A percentile compares a stretch with the other conserved stretches of the same genome.
These are phyloP conservation scores for Caenorhabditis sp. DNA, from an alignment of 2,888 invertebrate species.

Conservation along the genomic window DNA sequence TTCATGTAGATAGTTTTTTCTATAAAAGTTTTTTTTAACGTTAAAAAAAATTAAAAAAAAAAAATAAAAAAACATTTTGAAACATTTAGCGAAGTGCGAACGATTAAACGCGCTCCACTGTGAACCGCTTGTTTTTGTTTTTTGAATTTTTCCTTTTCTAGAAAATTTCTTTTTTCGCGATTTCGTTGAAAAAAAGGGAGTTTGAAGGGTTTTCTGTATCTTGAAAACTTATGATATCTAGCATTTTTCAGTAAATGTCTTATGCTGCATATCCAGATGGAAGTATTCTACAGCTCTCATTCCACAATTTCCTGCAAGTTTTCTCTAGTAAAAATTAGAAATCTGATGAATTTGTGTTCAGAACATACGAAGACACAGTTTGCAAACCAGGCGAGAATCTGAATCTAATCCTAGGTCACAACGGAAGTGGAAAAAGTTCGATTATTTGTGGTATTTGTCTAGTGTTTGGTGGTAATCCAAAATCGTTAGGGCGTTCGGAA, in stretches of 20 bases:
- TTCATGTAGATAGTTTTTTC: too few species aligned
- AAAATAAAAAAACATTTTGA: too few species aligned
- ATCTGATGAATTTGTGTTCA: slow-evolving; percentile 11
- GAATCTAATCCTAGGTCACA: slow-evolving; percentile 64
- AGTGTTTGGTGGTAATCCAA: slow-evolving; percentile 62
- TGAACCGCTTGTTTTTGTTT: not conserved
- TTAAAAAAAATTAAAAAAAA: too few species aligned
- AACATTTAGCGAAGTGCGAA: not conserved
- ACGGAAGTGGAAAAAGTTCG: slow-evolving; percentile 66
- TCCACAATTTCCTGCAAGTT: slow-evolving; percentile 56
- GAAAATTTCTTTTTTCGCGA: not conserved
- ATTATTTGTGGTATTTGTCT: slow-evolving; percentile 68
- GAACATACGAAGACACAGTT: slow-evolving; percentile 58
- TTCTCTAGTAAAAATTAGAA: not conserved
- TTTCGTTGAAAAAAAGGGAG: not conserved
- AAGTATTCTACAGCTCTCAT: slow-evolving; percentile 49
- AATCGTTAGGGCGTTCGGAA: slow-evolving; percentile 60
- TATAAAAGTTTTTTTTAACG: too few species aligned
- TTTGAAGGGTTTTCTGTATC: not conserved
- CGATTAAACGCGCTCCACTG: not conserved
- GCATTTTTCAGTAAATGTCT: not conserved
- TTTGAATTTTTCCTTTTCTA: not conserved
- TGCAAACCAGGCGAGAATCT: slow-evolving; percentile 53
- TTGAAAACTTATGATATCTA: not conserved
- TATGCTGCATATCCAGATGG: slow-evolving; percentile 35